These are phyloP conservation scores for Motacilla alba DNA, from an alignment of 2,113 vertebrate genomes.

Conservation along the genomic window DNA sequence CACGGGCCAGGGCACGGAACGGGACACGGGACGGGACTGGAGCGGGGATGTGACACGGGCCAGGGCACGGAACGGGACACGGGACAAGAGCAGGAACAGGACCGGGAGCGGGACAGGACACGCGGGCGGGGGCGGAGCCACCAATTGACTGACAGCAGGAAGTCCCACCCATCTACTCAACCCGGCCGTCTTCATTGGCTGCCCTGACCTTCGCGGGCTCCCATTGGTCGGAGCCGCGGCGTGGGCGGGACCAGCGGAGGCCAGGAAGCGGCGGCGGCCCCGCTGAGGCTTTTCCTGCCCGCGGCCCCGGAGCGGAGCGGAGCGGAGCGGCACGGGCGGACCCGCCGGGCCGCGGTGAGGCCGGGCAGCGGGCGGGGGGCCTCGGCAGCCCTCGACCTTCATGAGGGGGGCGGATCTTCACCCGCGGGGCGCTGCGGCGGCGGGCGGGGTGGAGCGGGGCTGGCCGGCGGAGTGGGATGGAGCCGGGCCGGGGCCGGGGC, in stretches of 20 bases:
- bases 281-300: not conserved
- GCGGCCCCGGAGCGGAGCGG: not conserved
- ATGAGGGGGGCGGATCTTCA: not conserved
- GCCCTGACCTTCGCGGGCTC: rapidly evolving
- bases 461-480: not conserved
- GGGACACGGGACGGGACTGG: too few relatives aligned
- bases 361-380: not conserved
- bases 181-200: not conserved
- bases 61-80: too few relatives aligned
- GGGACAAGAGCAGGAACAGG: not conserved
- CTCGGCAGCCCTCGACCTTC: not conserved
- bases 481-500: not conserved
- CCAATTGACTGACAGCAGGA: not conserved
- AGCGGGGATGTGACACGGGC: too few relatives aligned
- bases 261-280: not conserved
- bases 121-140: not conserved
- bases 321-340: not conserved
- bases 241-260: not conserved
- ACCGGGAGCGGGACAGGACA: not conserved
- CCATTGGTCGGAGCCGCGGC: not conserved
- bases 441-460: not conserved
- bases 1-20: not conserved
- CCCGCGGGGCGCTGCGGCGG: too few relatives aligned
- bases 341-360: not conserved
- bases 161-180: rapidly evolving